Evolutionary conservation across 2,888 invertebrate genomes (phyloP), one percentile per base, ranked within the genome.

Genomic region (Nomada fucata): DNA sequence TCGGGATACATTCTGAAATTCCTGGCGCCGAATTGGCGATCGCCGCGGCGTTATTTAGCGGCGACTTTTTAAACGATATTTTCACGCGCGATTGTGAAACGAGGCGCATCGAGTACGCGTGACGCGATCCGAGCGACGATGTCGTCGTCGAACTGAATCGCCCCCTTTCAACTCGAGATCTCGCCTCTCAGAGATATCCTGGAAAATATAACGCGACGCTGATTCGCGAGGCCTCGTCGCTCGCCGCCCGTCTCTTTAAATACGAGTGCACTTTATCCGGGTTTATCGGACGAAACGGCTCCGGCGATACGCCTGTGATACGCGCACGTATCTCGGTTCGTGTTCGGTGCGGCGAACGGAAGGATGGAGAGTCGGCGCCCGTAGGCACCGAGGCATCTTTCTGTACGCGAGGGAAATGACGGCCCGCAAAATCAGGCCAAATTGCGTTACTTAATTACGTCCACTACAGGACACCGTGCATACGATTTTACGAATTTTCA

Each of bases 401-500:
- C 76, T 59, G 67, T 68, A 44, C 26, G 60, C 74, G 10, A 59
- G 53, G 67, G 63, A 36, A 60, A 29, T 63, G 57, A 60, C 69
- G 29, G 47, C 50, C 65, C 63, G 44, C 52, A 44, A 69, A 81
- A 77, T 75, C 60, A 20, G 59, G 44, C 61, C 60, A 52, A 76
- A 78, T 69, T 52, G 69, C 44, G 63, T 72, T 57, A 71, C 65
- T 68, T 74, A 81, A 76, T 86, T 83, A 55, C 70, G 47, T 26
- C 36, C 29, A 42, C 65, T 61, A 64, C 74, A 26, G 57, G 70
- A 70, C 61, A 71, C 50, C 61, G 72, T 29, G 63, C 67, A 53
- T 72, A 47, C 72, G 76, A 74, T 76, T 79, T 86, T 63, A 20
- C 76, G 76, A 71, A 82, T 82, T 76, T 77, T 63, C 63, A 29